phyloP scores from a whole-genome alignment of 2,888 invertebrate genomes.

The Pseudococcus viburni region DNA sequence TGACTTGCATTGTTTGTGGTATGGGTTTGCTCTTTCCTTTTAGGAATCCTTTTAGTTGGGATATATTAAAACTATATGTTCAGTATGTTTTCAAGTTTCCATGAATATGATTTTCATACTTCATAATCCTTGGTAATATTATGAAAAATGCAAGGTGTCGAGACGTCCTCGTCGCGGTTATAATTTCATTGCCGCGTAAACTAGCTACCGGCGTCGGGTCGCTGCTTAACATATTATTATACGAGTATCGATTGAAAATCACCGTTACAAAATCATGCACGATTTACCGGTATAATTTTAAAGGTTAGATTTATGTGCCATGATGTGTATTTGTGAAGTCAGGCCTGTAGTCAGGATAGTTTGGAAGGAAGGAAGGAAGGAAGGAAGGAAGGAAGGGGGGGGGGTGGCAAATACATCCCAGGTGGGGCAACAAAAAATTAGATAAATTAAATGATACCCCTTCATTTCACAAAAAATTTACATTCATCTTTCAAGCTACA shows the following conservation, averaged over 20 bases:
- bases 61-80: too few species aligned
- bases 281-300: neutral
- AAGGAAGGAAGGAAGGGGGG: too few species aligned
- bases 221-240: neutral
- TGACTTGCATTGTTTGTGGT: too few species aligned
- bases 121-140: neutral
- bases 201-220: neutral
- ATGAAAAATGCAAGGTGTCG: neutral
- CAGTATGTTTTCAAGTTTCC: neutral
- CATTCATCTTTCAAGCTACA: too few species aligned
- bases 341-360: too few species aligned
- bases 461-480: too few species aligned
- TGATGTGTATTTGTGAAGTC: neutral
- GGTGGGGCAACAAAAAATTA: too few species aligned
- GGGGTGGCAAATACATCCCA: too few species aligned
- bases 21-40: too few species aligned
- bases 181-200: slow-evolving; percentile 2
- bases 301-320: neutral
- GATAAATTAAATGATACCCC: too few species aligned
- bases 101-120: neutral
- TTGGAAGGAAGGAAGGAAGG: too few species aligned
- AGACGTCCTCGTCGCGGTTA: slow-evolving; percentile 1
- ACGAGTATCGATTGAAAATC: neutral
- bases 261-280: neutral
- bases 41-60: too few species aligned